phyloP scores from a whole-genome alignment of 92 coral and sea anemone genomes.

The Pocillopora grandis region DNA sequence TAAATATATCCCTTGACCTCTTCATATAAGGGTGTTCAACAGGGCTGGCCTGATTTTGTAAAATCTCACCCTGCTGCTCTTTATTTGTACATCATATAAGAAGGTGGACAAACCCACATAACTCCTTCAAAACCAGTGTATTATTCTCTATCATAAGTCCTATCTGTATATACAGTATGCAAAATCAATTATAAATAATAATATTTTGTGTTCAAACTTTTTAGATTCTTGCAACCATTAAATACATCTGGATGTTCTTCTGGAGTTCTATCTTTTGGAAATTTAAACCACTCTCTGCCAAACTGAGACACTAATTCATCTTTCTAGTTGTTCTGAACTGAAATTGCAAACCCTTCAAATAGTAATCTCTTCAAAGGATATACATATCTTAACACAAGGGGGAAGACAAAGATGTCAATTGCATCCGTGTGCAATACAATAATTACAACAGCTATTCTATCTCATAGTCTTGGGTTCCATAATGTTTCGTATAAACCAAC shows the following conservation, averaged over 20 bases:
- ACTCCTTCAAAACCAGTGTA: no score
- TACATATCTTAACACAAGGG: not conserved
- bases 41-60: no score
- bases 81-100: no score
- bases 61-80: no score
- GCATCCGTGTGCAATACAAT: constrained; percentile 54
- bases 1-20: no score
- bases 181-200: no score
- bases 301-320: constrained; percentile 34
- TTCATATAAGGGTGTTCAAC: no score
- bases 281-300: constrained; percentile 52
- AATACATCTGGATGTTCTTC: constrained; percentile 53
- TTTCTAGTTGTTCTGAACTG: constrained; percentile 68
- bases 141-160: no score
- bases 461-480: constrained; percentile 68
- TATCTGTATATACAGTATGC: no score
- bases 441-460: constrained; percentile 67
- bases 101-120: no score
- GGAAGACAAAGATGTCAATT: constrained; percentile 54
- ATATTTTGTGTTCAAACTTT: not conserved
- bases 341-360: constrained; percentile 72
- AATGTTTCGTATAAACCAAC: constrained; percentile 62
- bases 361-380: constrained; percentile 59
- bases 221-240: constrained; percentile 63
- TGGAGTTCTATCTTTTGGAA: constrained; percentile 45